phyloP scores from a whole-genome alignment of 2,888 invertebrate species.

The Congeria kusceri region DNA sequence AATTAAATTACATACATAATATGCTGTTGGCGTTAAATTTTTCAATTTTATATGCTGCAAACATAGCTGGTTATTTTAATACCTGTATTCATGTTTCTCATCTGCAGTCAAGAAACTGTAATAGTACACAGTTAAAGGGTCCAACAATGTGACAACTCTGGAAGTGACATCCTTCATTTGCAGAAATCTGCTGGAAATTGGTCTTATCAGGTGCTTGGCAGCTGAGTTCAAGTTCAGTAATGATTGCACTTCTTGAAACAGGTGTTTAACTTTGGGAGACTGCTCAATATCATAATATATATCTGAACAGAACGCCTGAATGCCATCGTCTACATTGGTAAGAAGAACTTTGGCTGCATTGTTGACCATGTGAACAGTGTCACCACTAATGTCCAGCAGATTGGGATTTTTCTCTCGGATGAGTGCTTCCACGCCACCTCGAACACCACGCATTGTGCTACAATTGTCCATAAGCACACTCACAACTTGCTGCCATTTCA shows the following conservation, averaged over 20 bases:
- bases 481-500: slow-evolving; percentile 7
- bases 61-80: too few relatives aligned
- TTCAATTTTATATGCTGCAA: too few relatives aligned
- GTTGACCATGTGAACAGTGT: slow-evolving; percentile 18
- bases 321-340: neutral
- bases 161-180: slow-evolving; percentile 14
- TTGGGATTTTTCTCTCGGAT: slow-evolving; percentile 9
- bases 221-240: slow-evolving; percentile 4
- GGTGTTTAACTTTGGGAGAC: slow-evolving; percentile 16
- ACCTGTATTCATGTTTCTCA: slow-evolving; percentile 39
- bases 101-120: slow-evolving; percentile 38
- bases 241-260: slow-evolving; percentile 10
- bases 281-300: slow-evolving; percentile 22
- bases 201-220: slow-evolving; percentile 15
- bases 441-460: slow-evolving; percentile 27
- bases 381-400: neutral
- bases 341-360: slow-evolving; percentile 15
- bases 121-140: slow-evolving; percentile 39
- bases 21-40: too few relatives aligned
- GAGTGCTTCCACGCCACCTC: slow-evolving; percentile 19
- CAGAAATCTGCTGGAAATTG: slow-evolving; percentile 15
- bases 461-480: slow-evolving; percentile 29
- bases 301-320: neutral
- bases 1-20: too few relatives aligned
- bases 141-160: neutral